phyloP scores from a whole-genome alignment of 2,113 vertebrate species.

The Sebastes schlegelii region DNA sequence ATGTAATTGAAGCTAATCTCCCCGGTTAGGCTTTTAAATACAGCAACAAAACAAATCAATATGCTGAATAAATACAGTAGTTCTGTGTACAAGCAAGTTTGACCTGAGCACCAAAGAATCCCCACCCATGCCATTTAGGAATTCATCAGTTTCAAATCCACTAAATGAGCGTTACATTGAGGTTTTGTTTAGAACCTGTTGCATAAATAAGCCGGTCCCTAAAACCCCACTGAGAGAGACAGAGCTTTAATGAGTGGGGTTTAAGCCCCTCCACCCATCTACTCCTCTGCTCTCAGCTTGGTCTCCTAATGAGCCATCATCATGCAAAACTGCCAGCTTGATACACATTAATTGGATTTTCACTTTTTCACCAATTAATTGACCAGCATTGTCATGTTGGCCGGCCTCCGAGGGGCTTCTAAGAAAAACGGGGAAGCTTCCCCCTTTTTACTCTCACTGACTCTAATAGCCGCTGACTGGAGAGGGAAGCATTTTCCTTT shows the following conservation, averaged over 20 bases:
- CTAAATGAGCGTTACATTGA: slow-evolving; percentile 80
- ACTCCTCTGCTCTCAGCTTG: slow-evolving; percentile 72
- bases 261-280: slow-evolving; percentile 78
- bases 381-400: slow-evolving; percentile 88
- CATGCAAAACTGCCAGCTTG: slow-evolving; percentile 91
- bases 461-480: slow-evolving; percentile 84
- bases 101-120: slow-evolving; percentile 39
- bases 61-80: not conserved
- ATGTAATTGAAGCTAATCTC: not conserved
- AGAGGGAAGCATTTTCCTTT: slow-evolving; percentile 87
- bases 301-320: slow-evolving; percentile 89
- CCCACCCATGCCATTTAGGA: slow-evolving; percentile 74
- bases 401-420: slow-evolving; percentile 82
- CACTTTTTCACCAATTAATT: slow-evolving; percentile 88
- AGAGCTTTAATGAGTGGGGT: slow-evolving; percentile 91
- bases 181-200: slow-evolving; percentile 85
- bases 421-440: slow-evolving; percentile 78
- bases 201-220: slow-evolving; percentile 85
- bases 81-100: not conserved
- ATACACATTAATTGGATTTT: slow-evolving; percentile 93
- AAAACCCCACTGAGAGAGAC: slow-evolving; percentile 83
- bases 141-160: slow-evolving; percentile 77
- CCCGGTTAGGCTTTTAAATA: not conserved
- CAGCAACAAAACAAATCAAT: not conserved
- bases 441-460: slow-evolving; percentile 81